Evolutionary conservation across 1,140 invertebrate genomes (phyloP), one percentile per base, ranked within the genome.

Genomic region (Adelges cooleyi): DNA sequence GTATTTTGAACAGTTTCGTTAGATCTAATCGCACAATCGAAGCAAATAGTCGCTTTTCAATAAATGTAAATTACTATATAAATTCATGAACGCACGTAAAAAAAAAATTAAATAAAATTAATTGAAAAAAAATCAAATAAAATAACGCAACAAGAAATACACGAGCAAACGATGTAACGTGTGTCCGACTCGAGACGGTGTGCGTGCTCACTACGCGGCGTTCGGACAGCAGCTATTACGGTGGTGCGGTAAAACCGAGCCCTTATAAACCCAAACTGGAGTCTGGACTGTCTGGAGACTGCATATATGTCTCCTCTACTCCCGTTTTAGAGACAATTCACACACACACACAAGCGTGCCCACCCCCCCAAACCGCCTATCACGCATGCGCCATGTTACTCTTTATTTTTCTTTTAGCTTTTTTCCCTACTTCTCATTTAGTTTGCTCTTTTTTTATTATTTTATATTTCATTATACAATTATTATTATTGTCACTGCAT

Each of bases 231-330:
- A 42, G 27, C 11, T 22, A 15, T 40, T 9, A 38, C 8, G 40
- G 23, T 44, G 40, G 23, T 29, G 38, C 17, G n/a, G 17, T 18
- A 42, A 17, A 46, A 33, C 56, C 56, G 20, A 42, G 54, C 56
- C 56, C 56, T 48, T 62, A 46, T 48, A 48, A 62, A 62, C 33
- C 56, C 56, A 62, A 59, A 62, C 56, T 46, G 56, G 56, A 62
- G 56, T 62, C 56, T 62, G 56, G 42, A 62, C 56, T 62, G 56
- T 62, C 56, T n/a, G n/a, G n/a, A n/a, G n/a, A n/a, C n/a, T n/a
- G 56, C 56, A 62, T 29, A 29, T 46, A 42, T 42, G 29, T 62
- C 54, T 59, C 54, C 40, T 62, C 56, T 62, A 62, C 56, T 46
- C 42, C 25, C 29, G 56, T 62, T 62, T n/a, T 46, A 62, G 56